Evolutionary conservation across 2,888 invertebrate genomes (phyloP), one percentile per base, ranked within the genome.

Genomic region (Carabus problematicus): DNA sequence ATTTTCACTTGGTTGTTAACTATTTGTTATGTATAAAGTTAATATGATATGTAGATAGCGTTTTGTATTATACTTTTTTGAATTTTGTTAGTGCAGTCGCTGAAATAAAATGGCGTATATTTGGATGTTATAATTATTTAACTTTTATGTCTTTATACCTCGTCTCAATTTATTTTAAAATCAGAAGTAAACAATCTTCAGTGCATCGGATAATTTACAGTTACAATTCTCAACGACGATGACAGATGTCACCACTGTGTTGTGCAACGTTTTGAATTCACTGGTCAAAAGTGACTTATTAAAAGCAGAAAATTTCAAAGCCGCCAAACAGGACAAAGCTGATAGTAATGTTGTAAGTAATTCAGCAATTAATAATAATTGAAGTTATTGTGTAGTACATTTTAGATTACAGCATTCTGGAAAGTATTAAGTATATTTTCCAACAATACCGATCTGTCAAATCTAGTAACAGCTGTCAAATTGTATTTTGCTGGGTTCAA

Each of bases 31-130:
- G 81, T 81, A 82, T 77, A 79, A 80, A 79, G 75, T 77, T 79
- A 77, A 80, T 79, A 75, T n/a, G n/a, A n/a, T 78, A 80, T 81
- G 79, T 74, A 61, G 70, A 71, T 79, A 81, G 79, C 72, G 74
- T 81, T 82, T 82, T 81, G 78, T 81, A 82, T 81, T 80, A 81
- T 81, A 81, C 78, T 80, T 81, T 80, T 81, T 79, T 76, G 77
- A 76, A 78, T 81, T 81, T 81, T 80, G 81, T 82, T 82, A 81
- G 81, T 79, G 54, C 62, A 61, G 68, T 69, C 69, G 81, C 81
- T 81, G 79, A 79, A 82, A 82, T 82, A 82, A 82, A 82, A 82
- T 81, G 81, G 81, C 82, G 80, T 82, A 82, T 82, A 82, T 82
- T 82, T 82, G 80, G 80, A 82, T 81, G 81, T 81, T 81, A 81